phyloP scores from a whole-genome alignment of 2,888 invertebrate species.

The Idaea dimidiata region DNA sequence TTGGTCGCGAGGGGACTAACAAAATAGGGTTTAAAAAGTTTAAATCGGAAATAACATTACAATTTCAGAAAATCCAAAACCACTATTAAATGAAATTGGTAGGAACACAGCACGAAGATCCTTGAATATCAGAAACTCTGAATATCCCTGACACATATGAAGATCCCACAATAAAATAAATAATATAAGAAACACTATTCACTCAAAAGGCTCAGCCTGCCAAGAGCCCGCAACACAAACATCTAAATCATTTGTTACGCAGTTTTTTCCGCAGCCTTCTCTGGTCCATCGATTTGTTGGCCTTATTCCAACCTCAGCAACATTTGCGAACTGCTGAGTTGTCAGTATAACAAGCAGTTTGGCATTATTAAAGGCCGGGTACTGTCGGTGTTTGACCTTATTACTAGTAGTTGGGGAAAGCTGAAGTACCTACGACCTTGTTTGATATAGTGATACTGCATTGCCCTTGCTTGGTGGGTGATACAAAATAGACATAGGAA shows the following conservation, averaged over 20 bases:
- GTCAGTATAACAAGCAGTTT: constrained; percentile 45
- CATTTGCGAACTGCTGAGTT: constrained; percentile 59
- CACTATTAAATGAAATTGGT: too few species aligned
- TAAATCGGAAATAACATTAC: too few species aligned
- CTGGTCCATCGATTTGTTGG: constrained; percentile 61
- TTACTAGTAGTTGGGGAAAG: neutral
- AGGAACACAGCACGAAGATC: too few species aligned
- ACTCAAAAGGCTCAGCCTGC: neutral
- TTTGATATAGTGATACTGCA: neutral
- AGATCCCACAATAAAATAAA: neutral
- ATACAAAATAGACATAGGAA: neutral
- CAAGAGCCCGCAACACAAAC: neutral
- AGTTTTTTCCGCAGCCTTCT: neutral
- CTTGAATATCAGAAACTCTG: too few species aligned
- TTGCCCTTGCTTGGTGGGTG: neutral
- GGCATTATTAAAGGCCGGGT: constrained; percentile 25
- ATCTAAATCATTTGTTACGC: constrained; percentile 1
- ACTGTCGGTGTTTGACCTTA: neutral
- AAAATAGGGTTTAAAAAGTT: too few species aligned
- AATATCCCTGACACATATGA: neutral
- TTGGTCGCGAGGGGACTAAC: too few species aligned
- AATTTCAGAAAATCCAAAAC: too few species aligned
- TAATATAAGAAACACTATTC: neutral
- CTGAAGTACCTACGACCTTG: neutral
- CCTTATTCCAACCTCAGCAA: constrained; percentile 67